These are phyloP conservation scores for Verasper variegatus DNA, from an alignment of 2,113 vertebrate genomes.

Conservation along the genomic window DNA sequence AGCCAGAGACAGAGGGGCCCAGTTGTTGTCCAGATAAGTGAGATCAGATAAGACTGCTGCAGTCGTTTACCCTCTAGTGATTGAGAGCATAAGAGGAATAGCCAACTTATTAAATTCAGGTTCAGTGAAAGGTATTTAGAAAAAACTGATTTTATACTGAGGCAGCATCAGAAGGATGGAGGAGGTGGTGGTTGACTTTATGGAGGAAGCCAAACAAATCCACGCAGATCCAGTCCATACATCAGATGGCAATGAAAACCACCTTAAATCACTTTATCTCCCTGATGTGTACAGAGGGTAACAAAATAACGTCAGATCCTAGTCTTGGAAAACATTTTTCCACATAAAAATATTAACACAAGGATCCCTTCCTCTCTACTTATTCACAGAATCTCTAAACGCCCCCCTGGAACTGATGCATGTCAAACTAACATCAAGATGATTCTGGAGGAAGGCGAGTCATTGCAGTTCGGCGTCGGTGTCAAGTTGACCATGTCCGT, in stretches of 20 bases:
- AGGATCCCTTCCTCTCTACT: not conserved
- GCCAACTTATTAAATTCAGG: not conserved
- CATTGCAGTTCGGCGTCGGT: not conserved
- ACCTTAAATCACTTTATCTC: too few relatives aligned
- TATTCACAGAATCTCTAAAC: rapidly evolving
- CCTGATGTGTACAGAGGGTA: not conserved
- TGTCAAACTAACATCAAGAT: too few relatives aligned
- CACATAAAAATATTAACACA: not conserved
- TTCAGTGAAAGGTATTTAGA: not conserved
- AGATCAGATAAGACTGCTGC: conserved; percentile 35
- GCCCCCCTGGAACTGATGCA: too few relatives aligned
- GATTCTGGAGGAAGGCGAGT: not conserved
- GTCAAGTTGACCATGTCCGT: not conserved
- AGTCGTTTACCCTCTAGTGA: not conserved
- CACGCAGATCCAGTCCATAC: not conserved
- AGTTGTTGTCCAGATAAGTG: conserved; percentile 62
- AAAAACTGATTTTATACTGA: not conserved
- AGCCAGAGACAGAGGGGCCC: conserved; percentile 62
- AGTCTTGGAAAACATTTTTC: not conserved
- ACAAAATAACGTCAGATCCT: not conserved
- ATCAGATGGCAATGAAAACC: not conserved
- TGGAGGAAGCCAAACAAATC: not conserved
- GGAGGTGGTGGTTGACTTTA: not conserved
- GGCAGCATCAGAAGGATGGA: not conserved
- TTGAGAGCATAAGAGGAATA: not conserved